Evolutionary conservation across 2,113 vertebrate genomes (phyloP), one percentile per base, ranked within the genome.

Genomic region (Origma solitaria): DNA sequence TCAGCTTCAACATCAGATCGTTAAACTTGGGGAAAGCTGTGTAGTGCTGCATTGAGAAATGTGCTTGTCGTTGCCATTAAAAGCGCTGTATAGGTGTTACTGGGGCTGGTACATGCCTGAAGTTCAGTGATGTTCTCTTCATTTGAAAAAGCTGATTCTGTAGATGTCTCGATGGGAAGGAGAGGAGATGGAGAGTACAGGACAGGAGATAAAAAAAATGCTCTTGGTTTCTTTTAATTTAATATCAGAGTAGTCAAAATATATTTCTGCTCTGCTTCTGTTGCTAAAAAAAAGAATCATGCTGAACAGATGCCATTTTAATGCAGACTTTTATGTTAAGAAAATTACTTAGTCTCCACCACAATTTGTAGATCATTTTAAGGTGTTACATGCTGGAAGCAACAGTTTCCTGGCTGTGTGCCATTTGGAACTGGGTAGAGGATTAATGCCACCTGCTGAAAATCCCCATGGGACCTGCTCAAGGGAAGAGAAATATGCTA

Each of bases 371-470:
- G 81, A 93, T 97, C 37, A n/a, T 92, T 97, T 91, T 78, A 62
- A 93, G 84, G 69, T 80, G 80, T 70, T 86, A 71, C 8, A 9
- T 87, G 82, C 88, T 94, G 68, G 42, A 82, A 92, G 73, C 37
- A 80, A 76, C 50, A 50, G 45, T 94, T 80, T 44, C 42, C 28
- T 87, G 57, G 37, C 82, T 50, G 8, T 65, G 38, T 80, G 73
- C 53, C 94, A 53, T 86, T 95, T 89, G 93, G 65, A 77, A 51
- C 68, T 75, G 56, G 42, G 56, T 76, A 65, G 96, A 94, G 30
- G 82, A 82, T 83, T 80, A 87, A 92, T 97, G 87, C 94, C 95
- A 97, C 94, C 96, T 97, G 69, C 93, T 97, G 96, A 97, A 92
- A 94, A 90, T 20, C 54, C 50, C 88, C 50, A 35, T 45, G 42